Conservation (phyloP, 2,113 vertebrate genomes). For the Hippocampus comes region DNA sequence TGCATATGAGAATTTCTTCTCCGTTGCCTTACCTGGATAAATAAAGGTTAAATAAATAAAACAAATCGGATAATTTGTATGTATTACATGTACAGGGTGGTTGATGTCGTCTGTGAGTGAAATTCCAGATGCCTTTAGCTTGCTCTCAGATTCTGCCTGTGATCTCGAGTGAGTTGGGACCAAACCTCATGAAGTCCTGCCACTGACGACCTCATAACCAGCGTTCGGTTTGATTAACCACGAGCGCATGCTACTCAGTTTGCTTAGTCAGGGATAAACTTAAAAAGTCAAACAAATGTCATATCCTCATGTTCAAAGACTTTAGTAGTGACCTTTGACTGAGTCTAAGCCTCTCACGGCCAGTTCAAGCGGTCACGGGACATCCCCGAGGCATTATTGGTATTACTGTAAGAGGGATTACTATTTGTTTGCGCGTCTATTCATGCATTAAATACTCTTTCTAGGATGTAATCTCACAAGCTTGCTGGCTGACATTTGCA, state of each 20-base stretch:
- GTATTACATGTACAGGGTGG: slow-evolving; percentile 33
- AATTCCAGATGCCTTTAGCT: slow-evolving; percentile 44
- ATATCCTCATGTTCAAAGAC: slow-evolving; percentile 33
- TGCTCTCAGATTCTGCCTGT: slow-evolving; percentile 21
- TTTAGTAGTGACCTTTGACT: slow-evolving; percentile 35
- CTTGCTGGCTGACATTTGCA: slow-evolving; percentile 7
- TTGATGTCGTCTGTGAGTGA: slow-evolving; percentile 34
- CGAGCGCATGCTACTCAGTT: neutral
- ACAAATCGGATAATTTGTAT: no score
- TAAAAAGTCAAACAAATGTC: slow-evolving; percentile 31
- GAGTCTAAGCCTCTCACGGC: slow-evolving; percentile 16
- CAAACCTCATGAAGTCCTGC: slow-evolving; percentile 38
- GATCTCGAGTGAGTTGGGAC: slow-evolving; percentile 9
- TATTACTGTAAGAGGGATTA: slow-evolving; percentile 31
- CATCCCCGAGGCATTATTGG: slow-evolving; percentile 28
- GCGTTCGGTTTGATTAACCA: slow-evolving; percentile 34
- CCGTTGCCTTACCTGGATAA: no score
- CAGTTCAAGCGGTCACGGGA: slow-evolving; percentile 43
- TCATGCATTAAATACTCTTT: neutral
- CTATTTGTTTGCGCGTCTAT: slow-evolving; percentile 8
- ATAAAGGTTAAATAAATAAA: no score
- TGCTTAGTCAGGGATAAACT: neutral
- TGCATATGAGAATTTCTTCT: no score
- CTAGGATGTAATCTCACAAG: neutral
- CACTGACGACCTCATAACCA: slow-evolving; percentile 50